These are phyloP conservation scores for Caenorhabditis doughertyi DNA, from an alignment of 2,888 invertebrate species.

Conservation along the genomic window DNA sequence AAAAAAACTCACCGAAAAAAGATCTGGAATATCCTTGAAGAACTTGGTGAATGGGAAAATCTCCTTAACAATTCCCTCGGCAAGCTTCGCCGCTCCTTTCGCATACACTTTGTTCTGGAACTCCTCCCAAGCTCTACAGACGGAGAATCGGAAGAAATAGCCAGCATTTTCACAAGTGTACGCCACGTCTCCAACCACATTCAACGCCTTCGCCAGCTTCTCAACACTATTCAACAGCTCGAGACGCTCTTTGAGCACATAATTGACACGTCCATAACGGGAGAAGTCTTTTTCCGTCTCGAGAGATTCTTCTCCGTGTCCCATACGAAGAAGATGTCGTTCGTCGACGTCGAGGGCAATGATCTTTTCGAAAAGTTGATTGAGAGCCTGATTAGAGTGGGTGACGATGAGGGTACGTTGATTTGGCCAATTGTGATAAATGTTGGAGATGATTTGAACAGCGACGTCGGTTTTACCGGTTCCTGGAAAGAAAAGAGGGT, in stretches of 20 bases:
- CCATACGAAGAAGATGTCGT: conserved; percentile 95
- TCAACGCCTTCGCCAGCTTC: conserved; percentile 91
- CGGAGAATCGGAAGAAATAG: conserved; percentile 95
- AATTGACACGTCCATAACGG: conserved; percentile 98
- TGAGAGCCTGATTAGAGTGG: conserved; percentile 95
- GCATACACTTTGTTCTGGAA: conserved; percentile 87
- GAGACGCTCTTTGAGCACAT: conserved; percentile 94
- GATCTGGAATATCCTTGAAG: conserved; percentile 93
- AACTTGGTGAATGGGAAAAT: conserved; percentile 96
- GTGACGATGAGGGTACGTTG: conserved; percentile 98
- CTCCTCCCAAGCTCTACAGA: conserved; percentile 88
- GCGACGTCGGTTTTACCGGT: conserved; percentile 98
- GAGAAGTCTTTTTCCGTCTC: conserved; percentile 99
- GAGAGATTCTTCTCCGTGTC: conserved; percentile 97
- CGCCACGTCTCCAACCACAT: conserved; percentile 91
- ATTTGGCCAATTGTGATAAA: conserved; percentile 99
- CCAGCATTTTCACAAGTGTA: conserved; percentile 99
- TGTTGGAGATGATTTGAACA: conserved; percentile 98
- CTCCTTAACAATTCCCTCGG: conserved; percentile 86
- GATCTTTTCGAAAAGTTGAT: conserved; percentile 99
- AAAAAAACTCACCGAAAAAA: conserved; percentile 89
- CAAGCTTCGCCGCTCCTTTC: conserved; percentile 75
- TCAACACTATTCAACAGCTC: conserved; percentile 91
- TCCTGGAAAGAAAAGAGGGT: too few relatives aligned
- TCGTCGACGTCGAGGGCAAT: conserved; percentile 98